These are phyloP conservation scores for Hydriomena furcata DNA, from an alignment of 2,888 invertebrate species.

Conservation along the genomic window DNA sequence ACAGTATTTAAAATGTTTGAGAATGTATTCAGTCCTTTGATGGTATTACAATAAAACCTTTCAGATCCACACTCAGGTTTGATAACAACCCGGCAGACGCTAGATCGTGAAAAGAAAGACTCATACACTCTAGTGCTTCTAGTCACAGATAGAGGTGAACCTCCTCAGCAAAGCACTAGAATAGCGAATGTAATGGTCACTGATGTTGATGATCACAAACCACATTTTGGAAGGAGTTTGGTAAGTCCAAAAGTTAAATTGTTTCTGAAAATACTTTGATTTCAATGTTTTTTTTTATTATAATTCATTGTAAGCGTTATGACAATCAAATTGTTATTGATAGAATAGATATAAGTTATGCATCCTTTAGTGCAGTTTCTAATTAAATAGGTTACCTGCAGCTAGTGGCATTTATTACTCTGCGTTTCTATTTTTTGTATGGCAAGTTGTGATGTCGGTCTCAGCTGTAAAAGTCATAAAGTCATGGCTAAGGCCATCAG, in stretches of 20 bases:
- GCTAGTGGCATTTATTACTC: too few species aligned
- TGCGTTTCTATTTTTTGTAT: too few species aligned
- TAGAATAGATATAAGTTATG: too few species aligned
- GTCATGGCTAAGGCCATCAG: too few species aligned
- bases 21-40: too few species aligned
- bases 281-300: not conserved
- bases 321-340: too few species aligned
- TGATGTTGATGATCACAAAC: conserved; percentile 92
- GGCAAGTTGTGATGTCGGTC: too few species aligned
- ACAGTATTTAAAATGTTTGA: too few species aligned
- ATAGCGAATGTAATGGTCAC: conserved; percentile 87
- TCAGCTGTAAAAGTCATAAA: too few species aligned
- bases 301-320: too few species aligned
- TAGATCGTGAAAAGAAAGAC: conserved; percentile 90
- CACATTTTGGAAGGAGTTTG: conserved; percentile 86
- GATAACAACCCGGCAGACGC: conserved; percentile 86
- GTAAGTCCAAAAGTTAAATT: conserved; percentile 62
- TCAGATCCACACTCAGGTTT: conserved; percentile 87
- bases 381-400: too few species aligned
- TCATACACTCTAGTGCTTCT: conserved; percentile 90
- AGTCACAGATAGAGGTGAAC: conserved; percentile 91
- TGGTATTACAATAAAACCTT: not conserved
- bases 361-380: too few species aligned
- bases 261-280: not conserved
- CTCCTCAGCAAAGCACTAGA: conserved; percentile 89